Evolutionary conservation across 2,797 vertebrate genomes (phyloP).

Genomic region (Emys orbicularis): DNA sequence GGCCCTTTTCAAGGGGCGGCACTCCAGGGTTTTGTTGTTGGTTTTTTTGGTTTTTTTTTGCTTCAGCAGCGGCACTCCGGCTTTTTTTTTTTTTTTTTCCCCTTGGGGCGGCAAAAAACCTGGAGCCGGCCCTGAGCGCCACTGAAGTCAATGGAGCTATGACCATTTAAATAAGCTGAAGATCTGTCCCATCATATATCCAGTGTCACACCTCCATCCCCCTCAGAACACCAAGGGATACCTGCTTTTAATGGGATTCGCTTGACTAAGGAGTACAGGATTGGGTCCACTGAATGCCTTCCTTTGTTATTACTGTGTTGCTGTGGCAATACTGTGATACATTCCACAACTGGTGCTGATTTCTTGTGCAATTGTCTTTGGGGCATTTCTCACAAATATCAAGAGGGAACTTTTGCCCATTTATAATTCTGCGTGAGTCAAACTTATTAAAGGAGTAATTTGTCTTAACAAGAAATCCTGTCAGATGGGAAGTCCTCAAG

Average conservation of each 20-base stretch:
- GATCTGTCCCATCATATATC: not conserved
- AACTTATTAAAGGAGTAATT: not conserved
- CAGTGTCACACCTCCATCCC: not conserved
- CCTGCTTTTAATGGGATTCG: not conserved
- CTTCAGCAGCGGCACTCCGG: rapidly evolving
- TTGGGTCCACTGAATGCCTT: not conserved
- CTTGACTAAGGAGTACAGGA: not conserved
- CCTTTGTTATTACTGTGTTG: not conserved
- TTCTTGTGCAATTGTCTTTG: not conserved
- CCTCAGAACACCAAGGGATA: not conserved
- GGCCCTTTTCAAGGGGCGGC: too few relatives aligned
- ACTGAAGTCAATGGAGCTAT: not conserved
- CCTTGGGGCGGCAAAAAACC: too few relatives aligned
- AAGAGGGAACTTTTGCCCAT: not conserved
- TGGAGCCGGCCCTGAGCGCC: too few relatives aligned
- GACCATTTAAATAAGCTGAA: not conserved
- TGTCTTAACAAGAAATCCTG: not conserved
- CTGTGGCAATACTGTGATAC: not conserved
- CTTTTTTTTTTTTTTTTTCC: too few relatives aligned
- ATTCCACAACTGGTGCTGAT: not conserved
- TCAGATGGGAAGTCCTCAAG: not conserved
- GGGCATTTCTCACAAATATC: not conserved
- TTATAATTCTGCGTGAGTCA: not conserved
- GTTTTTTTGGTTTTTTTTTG: too few relatives aligned
- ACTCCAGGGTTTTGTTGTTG: too few relatives aligned